A percentile compares a stretch with the other conserved stretches of the same genome.
These are phyloP conservation scores for Phainopepla nitens DNA, from an alignment of 2,113 vertebrate species.

Conservation along the genomic window DNA sequence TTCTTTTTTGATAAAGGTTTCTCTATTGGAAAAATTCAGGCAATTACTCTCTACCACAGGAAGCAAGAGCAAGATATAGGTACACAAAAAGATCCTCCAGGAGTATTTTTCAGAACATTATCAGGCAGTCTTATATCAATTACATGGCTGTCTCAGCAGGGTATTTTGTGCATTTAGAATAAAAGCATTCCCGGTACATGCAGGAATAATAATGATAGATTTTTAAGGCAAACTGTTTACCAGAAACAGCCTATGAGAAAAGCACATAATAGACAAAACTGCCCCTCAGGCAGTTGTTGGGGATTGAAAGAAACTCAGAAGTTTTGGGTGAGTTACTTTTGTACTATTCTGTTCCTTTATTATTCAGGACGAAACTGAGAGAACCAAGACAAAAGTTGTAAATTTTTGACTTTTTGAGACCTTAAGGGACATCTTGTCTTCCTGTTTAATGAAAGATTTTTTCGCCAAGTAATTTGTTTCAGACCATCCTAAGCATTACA, in stretches of 20 bases:
- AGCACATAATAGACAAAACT: neutral
- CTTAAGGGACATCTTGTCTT: neutral
- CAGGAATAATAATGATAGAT: neutral
- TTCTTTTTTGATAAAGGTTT: neutral
- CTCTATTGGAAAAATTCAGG: neutral
- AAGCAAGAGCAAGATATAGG: neutral
- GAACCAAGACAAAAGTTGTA: neutral
- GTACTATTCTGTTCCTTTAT: neutral
- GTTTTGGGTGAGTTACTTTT: neutral
- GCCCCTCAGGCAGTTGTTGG: neutral
- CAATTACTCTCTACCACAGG: neutral
- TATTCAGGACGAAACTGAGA: neutral
- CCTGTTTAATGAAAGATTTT: neutral
- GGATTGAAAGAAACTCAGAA: neutral
- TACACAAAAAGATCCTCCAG: neutral
- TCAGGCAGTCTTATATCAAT: neutral
- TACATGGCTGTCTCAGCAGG: neutral
- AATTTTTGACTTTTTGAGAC: neutral
- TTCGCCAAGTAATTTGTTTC: neutral
- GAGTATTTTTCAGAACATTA: neutral
- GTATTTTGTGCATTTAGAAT: neutral
- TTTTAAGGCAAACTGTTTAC: constrained; percentile 18
- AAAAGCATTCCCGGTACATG: neutral
- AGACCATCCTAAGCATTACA: neutral
- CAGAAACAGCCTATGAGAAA: neutral